Evolutionary conservation across 1,140 invertebrate genomes (phyloP), one percentile per base, ranked within the genome.

Genomic region (Panagrolaimus sp.): DNA sequence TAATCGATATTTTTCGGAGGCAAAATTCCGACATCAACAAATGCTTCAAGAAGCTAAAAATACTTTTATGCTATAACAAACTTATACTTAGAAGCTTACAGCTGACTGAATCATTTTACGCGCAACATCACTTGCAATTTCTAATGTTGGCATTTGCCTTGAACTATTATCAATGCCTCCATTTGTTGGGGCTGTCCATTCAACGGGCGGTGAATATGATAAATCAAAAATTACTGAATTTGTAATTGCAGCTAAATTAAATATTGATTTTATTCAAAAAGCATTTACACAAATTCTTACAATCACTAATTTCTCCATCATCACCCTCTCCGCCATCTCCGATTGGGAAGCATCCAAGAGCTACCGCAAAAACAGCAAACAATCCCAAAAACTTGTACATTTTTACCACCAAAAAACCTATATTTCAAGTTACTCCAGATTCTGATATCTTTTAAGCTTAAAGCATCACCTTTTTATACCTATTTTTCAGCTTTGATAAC

Each of bases 351-450:
- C 52, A 58, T 5, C 52, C 52, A 58, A 28, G 17, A 10, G 28
- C 52, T 12, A 58, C 5, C 14, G 21, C 1, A 12, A 58, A 28
- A 26, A 28, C 52, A 21, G 28, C 52, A 58, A 58, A 58, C 9
- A 58, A 58, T 58, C 21, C 52, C 52, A 21, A 28, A 58, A 58
- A 28, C 52, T 58, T 58, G 10, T 21, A 10, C 52, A 26, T 48
- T 48, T 24, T 21, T 58, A 38, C 32, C 32, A 38, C 32, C 7
- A 4, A 38, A 38, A 38, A 38, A 38, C 32, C 7, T 38, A n/a
- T n/a, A 2, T 38, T 38, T 38, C 2, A 38, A 38, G 32, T 7
- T 4, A 38, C n/a, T n/a, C n/a, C n/a, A n/a, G n/a, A n/a, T 4
- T 4, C 2, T 38, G 32, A 38, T 38, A 38, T 38, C 32, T 38